Evolutionary conservation across 2,113 vertebrate species (phyloP).

Genomic region (Loxodonta africana): DNA sequence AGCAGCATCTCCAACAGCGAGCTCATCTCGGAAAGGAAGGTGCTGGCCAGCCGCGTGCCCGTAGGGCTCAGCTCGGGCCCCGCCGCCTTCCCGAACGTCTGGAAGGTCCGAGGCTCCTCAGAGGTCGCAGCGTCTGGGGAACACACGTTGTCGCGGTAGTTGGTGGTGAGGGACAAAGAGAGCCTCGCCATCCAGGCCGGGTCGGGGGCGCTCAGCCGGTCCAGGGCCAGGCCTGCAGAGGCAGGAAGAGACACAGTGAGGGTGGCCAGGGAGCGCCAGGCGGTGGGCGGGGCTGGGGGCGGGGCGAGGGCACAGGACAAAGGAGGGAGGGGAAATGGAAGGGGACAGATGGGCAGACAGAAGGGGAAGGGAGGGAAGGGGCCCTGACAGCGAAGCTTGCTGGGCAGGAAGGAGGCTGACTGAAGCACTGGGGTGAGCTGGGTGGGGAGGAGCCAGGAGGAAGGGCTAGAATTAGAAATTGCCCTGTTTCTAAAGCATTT

Average conservation of each 20-base stretch:
- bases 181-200: slow-evolving; percentile 95
- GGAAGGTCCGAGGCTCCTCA: slow-evolving; percentile 91
- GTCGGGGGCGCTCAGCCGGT: slow-evolving; percentile 89
- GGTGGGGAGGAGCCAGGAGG: neutral
- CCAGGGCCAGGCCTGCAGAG: slow-evolving; percentile 87
- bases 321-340: slow-evolving; percentile 66
- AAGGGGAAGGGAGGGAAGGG: slow-evolving; percentile 71
- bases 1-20: slow-evolving; percentile 96
- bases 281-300: neutral
- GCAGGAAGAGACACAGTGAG: slow-evolving; percentile 6
- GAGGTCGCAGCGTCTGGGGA: slow-evolving; percentile 86
- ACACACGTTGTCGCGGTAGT: slow-evolving; percentile 96
- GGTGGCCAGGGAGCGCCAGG: neutral
- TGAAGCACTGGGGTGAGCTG: neutral
- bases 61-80: neutral
- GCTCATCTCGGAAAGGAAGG: slow-evolving; percentile 96
- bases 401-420: slow-evolving; percentile 59
- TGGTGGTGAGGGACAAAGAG: slow-evolving; percentile 91
- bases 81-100: slow-evolving; percentile 94
- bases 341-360: neutral
- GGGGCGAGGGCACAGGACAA: slow-evolving; percentile 39
- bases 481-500: neutral
- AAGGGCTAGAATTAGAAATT: neutral
- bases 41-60: slow-evolving; percentile 90
- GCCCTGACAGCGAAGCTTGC: slow-evolving; percentile 25